Conservation (phyloP, 2,113 vertebrate species). For the Percopsis transmontana region DNA sequence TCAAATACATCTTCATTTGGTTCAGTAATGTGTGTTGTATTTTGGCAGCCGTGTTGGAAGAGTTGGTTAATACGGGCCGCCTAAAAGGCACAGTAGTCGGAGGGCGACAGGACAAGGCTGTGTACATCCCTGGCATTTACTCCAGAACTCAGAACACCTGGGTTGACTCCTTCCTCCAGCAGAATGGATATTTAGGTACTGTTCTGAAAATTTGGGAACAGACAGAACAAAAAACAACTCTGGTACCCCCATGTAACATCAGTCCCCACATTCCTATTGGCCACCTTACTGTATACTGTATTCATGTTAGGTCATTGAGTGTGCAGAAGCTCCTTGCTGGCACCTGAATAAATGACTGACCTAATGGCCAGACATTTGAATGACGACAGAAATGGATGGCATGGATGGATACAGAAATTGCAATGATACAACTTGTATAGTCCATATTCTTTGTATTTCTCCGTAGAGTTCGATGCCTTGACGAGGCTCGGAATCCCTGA, state of each 20-base stretch:
- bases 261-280: too few relatives aligned
- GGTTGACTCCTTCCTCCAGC: constrained; percentile 96
- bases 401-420: too few relatives aligned
- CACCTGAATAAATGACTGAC: too few relatives aligned
- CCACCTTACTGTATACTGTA: too few relatives aligned
- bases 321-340: too few relatives aligned
- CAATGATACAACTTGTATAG: too few relatives aligned
- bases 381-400: too few relatives aligned
- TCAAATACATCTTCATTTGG: not conserved
- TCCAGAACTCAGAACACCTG: constrained; percentile 91
- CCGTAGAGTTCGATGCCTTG: constrained; percentile 91
- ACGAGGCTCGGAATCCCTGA: constrained; percentile 92
- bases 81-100: constrained; percentile 90
- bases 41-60: constrained; percentile 88
- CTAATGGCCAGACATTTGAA: too few relatives aligned
- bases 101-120: constrained; percentile 91
- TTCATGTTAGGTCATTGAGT: too few relatives aligned
- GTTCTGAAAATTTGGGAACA: too few relatives aligned
- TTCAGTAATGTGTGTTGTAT: constrained; percentile 4
- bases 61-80: constrained; percentile 87
- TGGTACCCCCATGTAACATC: too few relatives aligned
- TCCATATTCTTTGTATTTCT: constrained; percentile 10
- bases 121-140: constrained; percentile 96
- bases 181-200: constrained; percentile 89
- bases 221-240: too few relatives aligned